Conservation (phyloP, 2,888 invertebrate genomes). For the Tetranychus piercei region DNA sequence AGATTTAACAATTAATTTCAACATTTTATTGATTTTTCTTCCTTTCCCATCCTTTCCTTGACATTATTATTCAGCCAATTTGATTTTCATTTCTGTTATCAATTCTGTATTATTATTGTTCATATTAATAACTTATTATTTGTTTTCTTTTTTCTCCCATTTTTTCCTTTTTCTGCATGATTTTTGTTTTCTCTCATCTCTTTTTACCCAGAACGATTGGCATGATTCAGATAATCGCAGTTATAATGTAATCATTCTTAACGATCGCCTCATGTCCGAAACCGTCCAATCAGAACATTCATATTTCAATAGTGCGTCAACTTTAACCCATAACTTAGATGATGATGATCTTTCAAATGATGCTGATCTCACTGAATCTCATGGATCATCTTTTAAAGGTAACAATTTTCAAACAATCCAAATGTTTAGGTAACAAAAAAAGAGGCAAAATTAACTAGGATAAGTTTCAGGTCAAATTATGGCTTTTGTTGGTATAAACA, state of each 20-base stretch:
- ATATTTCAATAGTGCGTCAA: conserved; percentile 9
- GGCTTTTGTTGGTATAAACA: too few relatives aligned
- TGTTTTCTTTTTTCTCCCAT: background rate
- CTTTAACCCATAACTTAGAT: background rate
- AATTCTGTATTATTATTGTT: background rate
- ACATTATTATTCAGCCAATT: background rate
- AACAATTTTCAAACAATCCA: background rate
- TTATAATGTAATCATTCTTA: conserved; percentile 14
- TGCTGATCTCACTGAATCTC: conserved; percentile 2
- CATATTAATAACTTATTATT: background rate
- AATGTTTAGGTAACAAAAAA: background rate
- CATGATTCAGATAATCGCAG: conserved; percentile 5
- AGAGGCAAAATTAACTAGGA: background rate
- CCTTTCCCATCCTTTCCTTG: background rate
- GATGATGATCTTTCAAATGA: conserved; percentile 13
- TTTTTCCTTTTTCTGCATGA: background rate
- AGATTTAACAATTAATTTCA: background rate
- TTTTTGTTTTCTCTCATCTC: background rate
- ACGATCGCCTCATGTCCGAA: conserved; percentile 15
- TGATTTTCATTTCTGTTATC: conserved; percentile 3
- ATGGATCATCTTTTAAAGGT: conserved; percentile 11
- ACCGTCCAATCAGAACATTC: conserved; percentile 14
- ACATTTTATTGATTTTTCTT: background rate
- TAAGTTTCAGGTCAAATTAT: too few relatives aligned
- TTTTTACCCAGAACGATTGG: background rate